Evolutionary conservation across 2,797 vertebrate species (phyloP).

Genomic region (Sebastes elongatus): DNA sequence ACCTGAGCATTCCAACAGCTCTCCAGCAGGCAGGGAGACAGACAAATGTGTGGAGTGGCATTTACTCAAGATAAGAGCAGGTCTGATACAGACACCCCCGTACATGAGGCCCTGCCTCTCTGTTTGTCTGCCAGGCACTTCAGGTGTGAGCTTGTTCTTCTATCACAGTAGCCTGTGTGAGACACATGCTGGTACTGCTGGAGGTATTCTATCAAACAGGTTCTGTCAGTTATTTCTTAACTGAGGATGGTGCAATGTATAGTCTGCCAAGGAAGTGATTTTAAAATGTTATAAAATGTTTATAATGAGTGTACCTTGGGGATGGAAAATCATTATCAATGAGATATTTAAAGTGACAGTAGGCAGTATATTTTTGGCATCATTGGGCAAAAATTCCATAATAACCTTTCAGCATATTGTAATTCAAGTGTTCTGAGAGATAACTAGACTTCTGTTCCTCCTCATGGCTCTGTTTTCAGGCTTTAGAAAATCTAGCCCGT

Average conservation of each 20-base stretch:
- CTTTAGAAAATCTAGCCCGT: too few relatives aligned
- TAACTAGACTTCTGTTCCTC: accelerated
- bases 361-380: too few relatives aligned
- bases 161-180: neutral
- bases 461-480: too few relatives aligned
- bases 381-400: accelerated
- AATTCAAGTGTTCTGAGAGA: too few relatives aligned
- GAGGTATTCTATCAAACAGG: neutral
- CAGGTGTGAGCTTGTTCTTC: slow-evolving; percentile 1
- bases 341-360: neutral
- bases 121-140: slow-evolving; percentile 18
- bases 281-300: neutral
- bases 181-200: neutral
- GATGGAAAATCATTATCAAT: neutral
- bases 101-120: slow-evolving; percentile 3
- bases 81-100: slow-evolving; percentile 2
- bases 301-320: neutral
- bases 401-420: too few relatives aligned
- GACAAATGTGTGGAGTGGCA: slow-evolving; percentile 46
- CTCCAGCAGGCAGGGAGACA: slow-evolving; percentile 19
- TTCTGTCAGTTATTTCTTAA: neutral
- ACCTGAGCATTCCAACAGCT: slow-evolving; percentile 44
- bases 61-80: slow-evolving; percentile 59
- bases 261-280: neutral
- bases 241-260: neutral